A percentile compares a stretch with the other conserved stretches of the same genome.
phyloP scores from a whole-genome alignment of 2,888 invertebrate genomes.

The Alentia gelatinosa region DNA sequence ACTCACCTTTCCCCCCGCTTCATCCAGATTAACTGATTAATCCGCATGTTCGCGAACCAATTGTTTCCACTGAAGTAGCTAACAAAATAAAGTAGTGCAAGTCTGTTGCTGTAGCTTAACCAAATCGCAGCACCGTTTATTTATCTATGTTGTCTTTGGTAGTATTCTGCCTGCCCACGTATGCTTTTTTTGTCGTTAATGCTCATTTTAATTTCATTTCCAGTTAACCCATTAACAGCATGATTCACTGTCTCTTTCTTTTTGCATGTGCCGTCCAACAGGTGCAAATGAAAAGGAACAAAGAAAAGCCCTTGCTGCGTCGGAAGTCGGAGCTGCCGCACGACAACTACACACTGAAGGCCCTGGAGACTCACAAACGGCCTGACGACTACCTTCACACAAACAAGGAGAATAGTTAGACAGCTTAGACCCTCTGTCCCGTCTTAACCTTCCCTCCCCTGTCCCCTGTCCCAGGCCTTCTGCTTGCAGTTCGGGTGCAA shows the following conservation, averaged over 20 bases:
- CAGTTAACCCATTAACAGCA: conserved; percentile 42
- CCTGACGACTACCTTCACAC: conserved; percentile 83
- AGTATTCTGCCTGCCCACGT: not conserved
- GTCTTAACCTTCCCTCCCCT: not conserved
- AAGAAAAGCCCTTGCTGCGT: conserved; percentile 93
- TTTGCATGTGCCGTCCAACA: conserved; percentile 55
- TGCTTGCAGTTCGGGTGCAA: too few species aligned
- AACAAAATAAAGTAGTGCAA: too few species aligned
- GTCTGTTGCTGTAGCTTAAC: too few species aligned
- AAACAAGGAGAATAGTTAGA: conserved; percentile 47
- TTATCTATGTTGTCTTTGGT: not conserved
- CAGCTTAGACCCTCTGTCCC: not conserved
- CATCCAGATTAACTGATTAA: too few species aligned
- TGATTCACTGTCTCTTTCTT: conserved; percentile 25
- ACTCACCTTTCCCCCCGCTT: too few species aligned
- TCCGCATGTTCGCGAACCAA: too few species aligned
- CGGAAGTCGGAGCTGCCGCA: conserved; percentile 97
- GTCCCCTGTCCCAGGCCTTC: too few species aligned
- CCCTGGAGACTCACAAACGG: conserved; percentile 93
- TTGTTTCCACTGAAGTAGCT: too few species aligned
- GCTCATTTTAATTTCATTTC: not conserved
- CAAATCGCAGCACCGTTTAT: too few species aligned
- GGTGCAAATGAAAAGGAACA: conserved; percentile 72
- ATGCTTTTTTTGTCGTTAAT: conserved; percentile 10
- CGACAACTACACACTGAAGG: conserved; percentile 94